A percentile compares a stretch with the other conserved stretches of the same genome.
These are phyloP conservation scores for Thysanoteuthis rhombus DNA, from an alignment of 2,888 invertebrate species.

Conservation along the genomic window DNA sequence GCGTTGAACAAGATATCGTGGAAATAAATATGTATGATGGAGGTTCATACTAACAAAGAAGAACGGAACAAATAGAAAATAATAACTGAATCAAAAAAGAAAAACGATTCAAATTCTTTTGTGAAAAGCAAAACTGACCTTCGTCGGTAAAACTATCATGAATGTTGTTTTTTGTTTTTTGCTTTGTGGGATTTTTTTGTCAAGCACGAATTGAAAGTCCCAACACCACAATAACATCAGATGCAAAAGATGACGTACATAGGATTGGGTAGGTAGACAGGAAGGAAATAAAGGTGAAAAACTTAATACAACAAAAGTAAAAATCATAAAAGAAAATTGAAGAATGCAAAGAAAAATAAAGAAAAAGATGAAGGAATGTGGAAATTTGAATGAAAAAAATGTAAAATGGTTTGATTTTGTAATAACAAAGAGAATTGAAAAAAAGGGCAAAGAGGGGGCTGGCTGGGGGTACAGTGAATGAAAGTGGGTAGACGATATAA, in stretches of 20 bases:
- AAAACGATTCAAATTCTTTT: not conserved
- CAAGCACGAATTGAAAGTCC: not conserved
- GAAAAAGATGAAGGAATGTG: not conserved
- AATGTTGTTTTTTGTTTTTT: too few species aligned
- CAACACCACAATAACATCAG: not conserved
- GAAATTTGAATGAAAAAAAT: not conserved
- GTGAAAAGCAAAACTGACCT: not conserved
- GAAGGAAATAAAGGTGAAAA: not conserved
- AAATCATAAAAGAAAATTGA: not conserved
- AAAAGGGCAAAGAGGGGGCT: not conserved
- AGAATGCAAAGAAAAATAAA: not conserved
- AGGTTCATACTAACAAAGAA: not conserved
- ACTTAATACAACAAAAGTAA: not conserved
- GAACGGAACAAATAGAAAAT: not conserved
- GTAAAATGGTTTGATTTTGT: not conserved
- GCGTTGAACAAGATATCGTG: not conserved
- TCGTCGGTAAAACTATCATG: not conserved
- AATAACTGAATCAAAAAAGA: not conserved
- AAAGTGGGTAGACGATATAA: not conserved
- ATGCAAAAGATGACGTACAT: not conserved
- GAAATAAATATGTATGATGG: slow-evolving; percentile 12
- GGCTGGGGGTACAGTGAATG: too few species aligned
- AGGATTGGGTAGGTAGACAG: not conserved
- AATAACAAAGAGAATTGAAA: not conserved
- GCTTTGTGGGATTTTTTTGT: too few species aligned